Conservation (phyloP, 2,797 vertebrate genomes). For the Molossus alvarezi region DNA sequence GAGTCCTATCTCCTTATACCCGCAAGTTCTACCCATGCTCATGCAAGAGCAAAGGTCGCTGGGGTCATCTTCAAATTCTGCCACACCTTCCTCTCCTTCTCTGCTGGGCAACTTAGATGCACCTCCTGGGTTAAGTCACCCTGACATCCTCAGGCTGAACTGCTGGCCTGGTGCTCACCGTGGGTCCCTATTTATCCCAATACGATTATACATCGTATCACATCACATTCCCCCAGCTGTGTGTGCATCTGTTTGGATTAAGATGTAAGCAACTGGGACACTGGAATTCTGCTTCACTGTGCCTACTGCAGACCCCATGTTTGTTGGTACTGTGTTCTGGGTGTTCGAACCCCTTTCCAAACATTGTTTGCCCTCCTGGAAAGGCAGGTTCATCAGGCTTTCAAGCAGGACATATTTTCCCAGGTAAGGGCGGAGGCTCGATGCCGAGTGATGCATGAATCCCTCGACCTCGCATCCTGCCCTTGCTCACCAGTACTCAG, state of each 20-base stretch:
- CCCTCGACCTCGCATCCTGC: too few species aligned
- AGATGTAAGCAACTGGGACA: background rate
- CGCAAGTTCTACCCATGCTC: background rate
- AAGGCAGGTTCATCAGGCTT: background rate
- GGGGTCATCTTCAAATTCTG: background rate
- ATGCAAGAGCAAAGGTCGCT: background rate
- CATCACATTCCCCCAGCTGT: rapidly evolving
- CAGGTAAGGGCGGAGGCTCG: background rate
- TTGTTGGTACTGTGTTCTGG: background rate
- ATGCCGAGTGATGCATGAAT: background rate
- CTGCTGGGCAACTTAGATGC: background rate
- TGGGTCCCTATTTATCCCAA: background rate
- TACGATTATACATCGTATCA: background rate
- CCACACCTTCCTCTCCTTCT: background rate
- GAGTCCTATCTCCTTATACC: background rate
- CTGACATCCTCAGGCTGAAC: background rate
- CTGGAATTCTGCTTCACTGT: background rate
- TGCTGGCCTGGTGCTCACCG: background rate
- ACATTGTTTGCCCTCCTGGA: background rate
- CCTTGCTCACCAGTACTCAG: background rate
- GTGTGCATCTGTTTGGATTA: background rate
- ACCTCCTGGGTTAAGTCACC: background rate
- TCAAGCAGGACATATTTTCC: background rate
- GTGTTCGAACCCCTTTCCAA: background rate
- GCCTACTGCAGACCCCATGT: background rate